Evolutionary conservation across 2,888 invertebrate genomes (phyloP).

Genomic region (Lasioglossum pauxillum): DNA sequence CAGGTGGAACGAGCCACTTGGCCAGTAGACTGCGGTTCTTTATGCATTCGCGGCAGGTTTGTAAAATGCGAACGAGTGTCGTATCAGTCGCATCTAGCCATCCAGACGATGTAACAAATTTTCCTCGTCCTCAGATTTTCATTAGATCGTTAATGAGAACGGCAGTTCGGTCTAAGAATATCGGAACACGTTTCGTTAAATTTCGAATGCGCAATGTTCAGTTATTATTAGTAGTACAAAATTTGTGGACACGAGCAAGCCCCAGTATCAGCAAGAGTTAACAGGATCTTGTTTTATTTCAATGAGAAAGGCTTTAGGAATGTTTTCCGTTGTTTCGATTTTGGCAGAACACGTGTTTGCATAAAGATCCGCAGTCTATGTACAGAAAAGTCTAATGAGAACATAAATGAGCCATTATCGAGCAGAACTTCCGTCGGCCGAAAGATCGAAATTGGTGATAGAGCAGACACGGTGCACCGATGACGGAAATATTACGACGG

Average conservation of each 20-base stretch:
- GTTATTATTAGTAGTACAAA: background rate
- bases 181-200: background rate
- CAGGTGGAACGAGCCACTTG: background rate
- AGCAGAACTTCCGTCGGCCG: background rate
- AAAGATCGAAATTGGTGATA: constrained; percentile 18
- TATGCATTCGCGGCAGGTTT: background rate
- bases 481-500: constrained; percentile 56
- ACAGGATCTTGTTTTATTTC: background rate
- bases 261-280: background rate
- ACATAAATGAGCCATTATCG: background rate
- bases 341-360: background rate
- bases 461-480: constrained; percentile 26
- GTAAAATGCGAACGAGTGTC: background rate
- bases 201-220: background rate
- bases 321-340: background rate
- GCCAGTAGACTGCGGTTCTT: background rate
- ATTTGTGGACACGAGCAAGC: too few relatives aligned
- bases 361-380: background rate
- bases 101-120: background rate
- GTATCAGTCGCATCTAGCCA: background rate
- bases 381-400: background rate
- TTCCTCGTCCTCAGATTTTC: background rate
- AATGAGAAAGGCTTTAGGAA: background rate
- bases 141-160: background rate
- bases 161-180: background rate